These are phyloP conservation scores for Coelopa frigida DNA, from an alignment of 1,140 invertebrate species.

Conservation along the genomic window DNA sequence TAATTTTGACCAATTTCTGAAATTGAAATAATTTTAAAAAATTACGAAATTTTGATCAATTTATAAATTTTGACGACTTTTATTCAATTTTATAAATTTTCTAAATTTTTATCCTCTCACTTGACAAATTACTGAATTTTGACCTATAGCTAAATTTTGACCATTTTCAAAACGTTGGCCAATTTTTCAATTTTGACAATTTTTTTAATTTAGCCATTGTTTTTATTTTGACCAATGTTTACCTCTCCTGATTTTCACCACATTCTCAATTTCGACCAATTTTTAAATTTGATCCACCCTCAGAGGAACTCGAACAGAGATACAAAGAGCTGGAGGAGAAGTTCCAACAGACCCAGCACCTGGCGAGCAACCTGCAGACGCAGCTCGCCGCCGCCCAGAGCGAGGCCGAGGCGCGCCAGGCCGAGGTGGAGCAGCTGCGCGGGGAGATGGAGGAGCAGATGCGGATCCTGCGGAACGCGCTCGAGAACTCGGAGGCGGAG, in stretches of 20 bases:
- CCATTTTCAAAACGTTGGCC: slow-evolving; percentile 27
- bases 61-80: no score
- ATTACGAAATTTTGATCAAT: no score
- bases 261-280: background rate
- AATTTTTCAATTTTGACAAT: slow-evolving; percentile 19
- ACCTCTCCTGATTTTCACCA: background rate
- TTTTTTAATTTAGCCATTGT: slow-evolving; percentile 1
- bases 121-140: no score
- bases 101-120: no score
- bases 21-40: no score
- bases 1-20: no score
- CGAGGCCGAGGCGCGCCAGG: slow-evolving; percentile 31
- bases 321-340: slow-evolving; percentile 47
- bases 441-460: slow-evolving; percentile 46
- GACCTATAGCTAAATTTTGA: no score
- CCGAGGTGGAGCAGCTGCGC: slow-evolving; percentile 44
- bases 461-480: slow-evolving; percentile 49
- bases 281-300: no score
- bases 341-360: slow-evolving; percentile 47
- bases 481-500: slow-evolving; percentile 54
- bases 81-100: no score
- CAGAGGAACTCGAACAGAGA: slow-evolving; percentile 46
- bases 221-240: background rate
- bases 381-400: slow-evolving; percentile 31
- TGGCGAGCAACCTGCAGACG: slow-evolving; percentile 33